Percentiles rank a stretch among this genome's conserved stretches.
phyloP scores from a whole-genome alignment of 2,888 invertebrate species.

The Cryptosula pallasiana region DNA sequence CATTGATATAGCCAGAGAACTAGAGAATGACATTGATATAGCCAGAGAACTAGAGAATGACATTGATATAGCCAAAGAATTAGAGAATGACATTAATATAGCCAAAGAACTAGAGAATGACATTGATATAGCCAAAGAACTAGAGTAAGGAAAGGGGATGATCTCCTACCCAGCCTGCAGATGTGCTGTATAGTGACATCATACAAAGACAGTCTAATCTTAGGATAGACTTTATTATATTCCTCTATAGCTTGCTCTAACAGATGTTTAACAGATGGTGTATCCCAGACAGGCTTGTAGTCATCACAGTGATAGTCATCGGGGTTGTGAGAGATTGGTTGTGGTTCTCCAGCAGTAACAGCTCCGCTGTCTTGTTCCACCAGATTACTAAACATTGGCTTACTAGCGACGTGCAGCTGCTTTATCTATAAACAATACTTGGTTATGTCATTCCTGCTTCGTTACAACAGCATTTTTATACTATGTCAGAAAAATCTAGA shows the following conservation, averaged over 20 bases:
- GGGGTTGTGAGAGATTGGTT: slow-evolving; percentile 3
- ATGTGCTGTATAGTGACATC: slow-evolving; percentile 33
- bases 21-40: no score
- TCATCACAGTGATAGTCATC: slow-evolving; percentile 25
- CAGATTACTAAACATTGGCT: slow-evolving; percentile 48
- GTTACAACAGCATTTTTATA: no score
- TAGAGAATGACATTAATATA: not conserved
- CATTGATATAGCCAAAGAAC: not conserved
- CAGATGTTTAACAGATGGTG: slow-evolving; percentile 29
- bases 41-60: not conserved
- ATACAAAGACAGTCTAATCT: slow-evolving; percentile 47
- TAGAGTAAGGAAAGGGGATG: not conserved
- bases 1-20: not conserved
- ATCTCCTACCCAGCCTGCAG: slow-evolving; percentile 19
- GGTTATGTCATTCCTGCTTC: no score
- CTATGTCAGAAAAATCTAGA: no score
- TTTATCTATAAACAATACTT: slow-evolving; percentile 33
- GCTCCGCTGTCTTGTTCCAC: slow-evolving; percentile 49
- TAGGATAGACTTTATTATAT: slow-evolving; percentile 50
- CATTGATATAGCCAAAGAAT: not conserved
- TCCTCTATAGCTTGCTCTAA: slow-evolving; percentile 48
- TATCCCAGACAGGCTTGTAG: slow-evolving; percentile 22
- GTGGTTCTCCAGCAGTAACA: slow-evolving; percentile 38
- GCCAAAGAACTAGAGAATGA: not conserved
- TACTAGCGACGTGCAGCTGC: slow-evolving; percentile 36